Conservation (phyloP, 2,888 invertebrate genomes). For the Drosophila rellima region DNA sequence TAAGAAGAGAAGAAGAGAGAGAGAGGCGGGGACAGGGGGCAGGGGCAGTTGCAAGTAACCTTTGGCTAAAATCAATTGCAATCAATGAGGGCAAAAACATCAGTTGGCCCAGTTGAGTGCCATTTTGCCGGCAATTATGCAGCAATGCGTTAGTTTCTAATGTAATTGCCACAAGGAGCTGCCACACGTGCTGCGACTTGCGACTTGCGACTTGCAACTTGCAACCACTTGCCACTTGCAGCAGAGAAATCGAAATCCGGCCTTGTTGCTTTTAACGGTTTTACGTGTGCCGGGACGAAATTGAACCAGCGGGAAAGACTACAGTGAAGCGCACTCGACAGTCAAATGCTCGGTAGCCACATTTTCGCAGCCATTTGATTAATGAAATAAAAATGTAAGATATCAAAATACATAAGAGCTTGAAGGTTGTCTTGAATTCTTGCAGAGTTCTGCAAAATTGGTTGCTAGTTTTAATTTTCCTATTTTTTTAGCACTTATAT, state of each 20-base stretch:
- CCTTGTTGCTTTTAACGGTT: slow-evolving; percentile 42
- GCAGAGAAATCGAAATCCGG: slow-evolving; percentile 4
- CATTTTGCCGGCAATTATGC: slow-evolving; percentile 43
- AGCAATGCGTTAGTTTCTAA: slow-evolving; percentile 14
- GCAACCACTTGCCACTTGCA: too few relatives aligned
- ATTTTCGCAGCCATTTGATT: too few relatives aligned
- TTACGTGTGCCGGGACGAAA: slow-evolving; percentile 62
- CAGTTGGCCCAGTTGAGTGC: slow-evolving; percentile 8
- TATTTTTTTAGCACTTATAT: too few relatives aligned
- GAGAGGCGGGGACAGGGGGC: neutral
- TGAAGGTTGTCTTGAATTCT: too few relatives aligned
- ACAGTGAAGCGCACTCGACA: too few relatives aligned
- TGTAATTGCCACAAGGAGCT: slow-evolving; percentile 8
- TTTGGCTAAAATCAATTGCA: slow-evolving; percentile 23
- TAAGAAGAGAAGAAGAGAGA: neutral
- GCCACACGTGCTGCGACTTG: slow-evolving; percentile 44
- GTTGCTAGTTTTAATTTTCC: too few relatives aligned
- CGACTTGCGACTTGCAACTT: neutral
- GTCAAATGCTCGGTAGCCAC: too few relatives aligned
- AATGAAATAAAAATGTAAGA: too few relatives aligned
- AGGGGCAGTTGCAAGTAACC: slow-evolving; percentile 1
- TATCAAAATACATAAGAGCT: too few relatives aligned
- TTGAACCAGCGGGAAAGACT: slow-evolving; percentile 13
- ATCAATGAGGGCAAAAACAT: slow-evolving; percentile 6
- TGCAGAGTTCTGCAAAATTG: too few relatives aligned